Conservation (phyloP, 2,797 vertebrate species). For the Lepus townsendii region DNA sequence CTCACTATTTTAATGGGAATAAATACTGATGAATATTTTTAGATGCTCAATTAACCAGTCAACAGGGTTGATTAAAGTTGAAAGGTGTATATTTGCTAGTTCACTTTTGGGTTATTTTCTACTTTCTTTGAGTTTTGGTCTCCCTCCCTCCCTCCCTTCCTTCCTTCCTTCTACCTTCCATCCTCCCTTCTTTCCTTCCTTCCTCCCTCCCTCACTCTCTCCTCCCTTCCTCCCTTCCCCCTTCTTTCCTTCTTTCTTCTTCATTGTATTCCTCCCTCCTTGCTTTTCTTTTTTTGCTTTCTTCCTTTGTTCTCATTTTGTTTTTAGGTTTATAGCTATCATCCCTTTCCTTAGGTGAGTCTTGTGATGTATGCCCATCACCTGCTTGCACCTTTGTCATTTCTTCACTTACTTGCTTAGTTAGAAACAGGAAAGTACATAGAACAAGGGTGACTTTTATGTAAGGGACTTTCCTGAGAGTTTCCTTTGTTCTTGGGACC, state of each 20-base stretch:
- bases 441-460: background rate
- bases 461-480: background rate
- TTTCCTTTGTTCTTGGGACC: background rate
- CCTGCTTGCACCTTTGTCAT: background rate
- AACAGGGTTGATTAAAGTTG: background rate
- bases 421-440: background rate
- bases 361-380: background rate
- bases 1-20: background rate
- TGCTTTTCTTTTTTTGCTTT: background rate
- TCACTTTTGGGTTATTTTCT: conserved; percentile 32
- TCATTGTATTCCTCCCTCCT: background rate
- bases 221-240: background rate
- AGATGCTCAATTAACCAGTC: background rate
- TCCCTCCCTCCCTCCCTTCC: background rate
- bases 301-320: background rate
- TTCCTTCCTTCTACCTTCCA: background rate
- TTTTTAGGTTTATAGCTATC: background rate
- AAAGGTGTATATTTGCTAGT: background rate
- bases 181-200: background rate
- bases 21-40: background rate
- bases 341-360: background rate
- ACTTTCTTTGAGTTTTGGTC: background rate
- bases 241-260: background rate
- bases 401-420: background rate
- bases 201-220: background rate